Conservation (phyloP, 2,113 vertebrate genomes). For the Octodon degus region DNA sequence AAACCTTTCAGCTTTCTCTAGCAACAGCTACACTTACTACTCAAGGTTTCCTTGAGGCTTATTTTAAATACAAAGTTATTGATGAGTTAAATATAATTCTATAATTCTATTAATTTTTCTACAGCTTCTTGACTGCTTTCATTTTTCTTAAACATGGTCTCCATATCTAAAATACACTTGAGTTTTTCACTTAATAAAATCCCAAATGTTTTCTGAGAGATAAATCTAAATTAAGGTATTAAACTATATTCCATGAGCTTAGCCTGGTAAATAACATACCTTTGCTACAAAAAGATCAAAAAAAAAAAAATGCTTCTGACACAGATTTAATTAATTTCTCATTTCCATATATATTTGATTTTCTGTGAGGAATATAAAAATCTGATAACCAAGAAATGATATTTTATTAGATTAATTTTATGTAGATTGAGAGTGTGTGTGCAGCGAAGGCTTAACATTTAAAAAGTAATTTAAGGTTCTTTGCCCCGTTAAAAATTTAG, state of each 20-base stretch:
- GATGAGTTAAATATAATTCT: not conserved
- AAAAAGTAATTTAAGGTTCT: slow-evolving; percentile 62
- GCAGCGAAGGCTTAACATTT: slow-evolving; percentile 47
- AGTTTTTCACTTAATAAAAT: slow-evolving; percentile 55
- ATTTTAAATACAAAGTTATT: not conserved
- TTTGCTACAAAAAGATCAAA: slow-evolving; percentile 35
- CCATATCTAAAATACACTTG: not conserved
- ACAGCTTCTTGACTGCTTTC: not conserved
- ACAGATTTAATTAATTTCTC: slow-evolving; percentile 62
- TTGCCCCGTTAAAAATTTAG: slow-evolving; percentile 54
- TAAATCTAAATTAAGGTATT: slow-evolving; percentile 65
- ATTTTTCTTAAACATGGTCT: not conserved
- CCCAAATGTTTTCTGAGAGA: slow-evolving; percentile 28
- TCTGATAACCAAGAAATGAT: slow-evolving; percentile 52
- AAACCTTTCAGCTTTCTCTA: not conserved
- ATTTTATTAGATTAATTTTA: slow-evolving; percentile 70
- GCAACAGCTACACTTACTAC: not conserved
- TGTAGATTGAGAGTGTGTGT: slow-evolving; percentile 49
- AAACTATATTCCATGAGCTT: slow-evolving; percentile 45
- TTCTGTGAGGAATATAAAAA: slow-evolving; percentile 62
- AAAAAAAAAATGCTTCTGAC: slow-evolving; percentile 42
- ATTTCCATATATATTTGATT: slow-evolving; percentile 56
- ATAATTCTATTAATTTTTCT: not conserved
- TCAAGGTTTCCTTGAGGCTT: not conserved
- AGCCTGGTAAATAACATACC: slow-evolving; percentile 54